Evolutionary conservation across 2,888 invertebrate genomes (phyloP), one percentile per base, ranked within the genome.

Genomic region (Trachelus tabidus): DNA sequence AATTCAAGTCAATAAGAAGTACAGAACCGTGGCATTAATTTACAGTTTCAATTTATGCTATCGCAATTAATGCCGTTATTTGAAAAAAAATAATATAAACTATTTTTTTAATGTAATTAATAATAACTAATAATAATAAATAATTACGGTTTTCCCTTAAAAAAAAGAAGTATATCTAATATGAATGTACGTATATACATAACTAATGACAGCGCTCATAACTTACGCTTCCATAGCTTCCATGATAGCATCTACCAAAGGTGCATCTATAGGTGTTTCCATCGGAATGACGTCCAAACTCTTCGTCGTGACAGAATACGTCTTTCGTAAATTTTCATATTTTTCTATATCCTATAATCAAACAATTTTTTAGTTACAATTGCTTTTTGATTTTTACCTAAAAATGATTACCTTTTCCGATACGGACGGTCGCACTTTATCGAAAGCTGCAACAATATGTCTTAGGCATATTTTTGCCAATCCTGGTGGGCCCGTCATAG

Each of bases 381-480:
- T 9, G 23, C 56, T 23, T 9, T 56, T 23, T 9, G 23, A 56
- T 56, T 56, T 56, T 23, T 15, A 56, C 1, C 2, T 9, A 56
- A 23, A 56, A 56, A 23, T 69, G 56, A 85, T 88, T 90, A 94
- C 95, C 92, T 96, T 95, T 73, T 94, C 93, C 33, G 95, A 95
- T 31, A 99, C 97, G 0, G 99, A 99, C 23, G 98, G 98, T 87
- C 95, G 95, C 80, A 98, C 94, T 92, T 96, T 96, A 15, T 93
- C 91, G 40, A 98, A 93, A 0, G 98, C 98, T 79, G 93, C 91
- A 80, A 95, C 93, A 86, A 99, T 96, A 90, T 98, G 97, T 79
- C 94, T 93, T 80, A 95, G 92, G n/a, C 94, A 93, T 1, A 93
- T 93, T 76, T 93, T 92, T 0, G 89, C 83, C 56, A 90, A 87